phyloP scores from a whole-genome alignment of 1,140 invertebrate genomes.

The Anadara kagoshimensis region DNA sequence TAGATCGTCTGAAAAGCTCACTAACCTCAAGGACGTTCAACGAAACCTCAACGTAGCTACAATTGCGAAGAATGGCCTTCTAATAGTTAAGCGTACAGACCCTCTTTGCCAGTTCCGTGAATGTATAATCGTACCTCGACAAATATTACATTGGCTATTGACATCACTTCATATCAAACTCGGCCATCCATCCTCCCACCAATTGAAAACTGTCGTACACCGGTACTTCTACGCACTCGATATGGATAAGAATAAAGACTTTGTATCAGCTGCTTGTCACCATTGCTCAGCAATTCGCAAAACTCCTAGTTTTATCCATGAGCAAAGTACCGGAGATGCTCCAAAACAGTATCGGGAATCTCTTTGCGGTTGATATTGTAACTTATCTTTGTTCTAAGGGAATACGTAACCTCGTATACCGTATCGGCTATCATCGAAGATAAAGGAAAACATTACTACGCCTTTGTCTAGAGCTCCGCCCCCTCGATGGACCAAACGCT shows the following conservation, averaged over 20 bases:
- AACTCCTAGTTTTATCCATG: slow-evolving; percentile 26
- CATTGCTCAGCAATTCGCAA: no score
- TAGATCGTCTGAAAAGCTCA: slow-evolving; percentile 14
- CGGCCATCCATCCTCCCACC: slow-evolving; percentile 33
- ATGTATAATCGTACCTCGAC: slow-evolving; percentile 45
- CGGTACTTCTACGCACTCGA: slow-evolving; percentile 43
- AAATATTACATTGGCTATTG: no score
- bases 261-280: no score
- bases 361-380: no score
- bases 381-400: no score
- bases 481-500: slow-evolving; percentile 27
- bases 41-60: slow-evolving; percentile 26
- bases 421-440: no score
- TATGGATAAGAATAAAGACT: no score
- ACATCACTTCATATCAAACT: slow-evolving; percentile 44
- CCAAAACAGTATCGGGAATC: no score
- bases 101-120: slow-evolving; percentile 25
- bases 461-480: slow-evolving; percentile 4
- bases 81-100: slow-evolving; percentile 19
- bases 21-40: slow-evolving; percentile 33
- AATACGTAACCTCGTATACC: no score
- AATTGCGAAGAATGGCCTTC: slow-evolving; percentile 27
- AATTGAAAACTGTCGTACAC: slow-evolving; percentile 31
- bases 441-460: neutral
- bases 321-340: no score